Percentiles rank a stretch among this genome's conserved stretches.
phyloP scores from a whole-genome alignment of 2,797 vertebrate genomes.

The Rhinatrema bivittatum region DNA sequence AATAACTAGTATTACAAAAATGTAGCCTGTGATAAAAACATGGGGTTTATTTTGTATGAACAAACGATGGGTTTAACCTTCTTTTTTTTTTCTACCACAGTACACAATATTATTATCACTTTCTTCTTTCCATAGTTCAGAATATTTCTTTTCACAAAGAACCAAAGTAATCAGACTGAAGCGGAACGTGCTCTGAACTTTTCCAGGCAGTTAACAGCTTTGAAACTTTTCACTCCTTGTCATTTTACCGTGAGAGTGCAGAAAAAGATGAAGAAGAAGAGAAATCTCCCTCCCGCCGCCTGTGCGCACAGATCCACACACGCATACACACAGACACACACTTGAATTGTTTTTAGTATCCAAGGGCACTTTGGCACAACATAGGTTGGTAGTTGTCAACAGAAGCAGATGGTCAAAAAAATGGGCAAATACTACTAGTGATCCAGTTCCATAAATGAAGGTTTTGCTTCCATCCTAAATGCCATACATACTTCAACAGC shows the following conservation, averaged over 20 bases:
- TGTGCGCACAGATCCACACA: conserved; percentile 3
- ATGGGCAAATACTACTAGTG: conserved; percentile 59
- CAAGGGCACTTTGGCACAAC: conserved; percentile 68
- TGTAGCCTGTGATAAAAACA: too few relatives aligned
- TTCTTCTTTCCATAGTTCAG: too few relatives aligned
- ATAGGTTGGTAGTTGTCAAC: conserved; percentile 65
- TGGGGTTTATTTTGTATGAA: too few relatives aligned
- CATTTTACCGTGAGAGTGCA: neutral
- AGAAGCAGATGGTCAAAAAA: conserved; percentile 74
- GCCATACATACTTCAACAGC: conserved; percentile 62
- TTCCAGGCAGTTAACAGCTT: conserved; percentile 9
- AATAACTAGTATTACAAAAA: too few relatives aligned
- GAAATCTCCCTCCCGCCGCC: conserved; percentile 26
- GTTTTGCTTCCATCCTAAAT: conserved; percentile 57
- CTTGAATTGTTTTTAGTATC: conserved; percentile 49
- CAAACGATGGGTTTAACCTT: too few relatives aligned
- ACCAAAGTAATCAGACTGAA: conserved; percentile 33
- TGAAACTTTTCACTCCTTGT: conserved; percentile 15
- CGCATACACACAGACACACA: conserved; percentile 41
- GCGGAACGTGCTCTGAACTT: conserved; percentile 4
- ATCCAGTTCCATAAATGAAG: conserved; percentile 61
- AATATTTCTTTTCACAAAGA: too few relatives aligned
- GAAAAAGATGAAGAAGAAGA: conserved; percentile 6
- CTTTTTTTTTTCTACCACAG: too few relatives aligned
- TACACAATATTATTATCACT: too few relatives aligned